These are phyloP conservation scores for Acipenser transmontanus DNA, from an alignment of 2,797 vertebrate species.

Conservation along the genomic window DNA sequence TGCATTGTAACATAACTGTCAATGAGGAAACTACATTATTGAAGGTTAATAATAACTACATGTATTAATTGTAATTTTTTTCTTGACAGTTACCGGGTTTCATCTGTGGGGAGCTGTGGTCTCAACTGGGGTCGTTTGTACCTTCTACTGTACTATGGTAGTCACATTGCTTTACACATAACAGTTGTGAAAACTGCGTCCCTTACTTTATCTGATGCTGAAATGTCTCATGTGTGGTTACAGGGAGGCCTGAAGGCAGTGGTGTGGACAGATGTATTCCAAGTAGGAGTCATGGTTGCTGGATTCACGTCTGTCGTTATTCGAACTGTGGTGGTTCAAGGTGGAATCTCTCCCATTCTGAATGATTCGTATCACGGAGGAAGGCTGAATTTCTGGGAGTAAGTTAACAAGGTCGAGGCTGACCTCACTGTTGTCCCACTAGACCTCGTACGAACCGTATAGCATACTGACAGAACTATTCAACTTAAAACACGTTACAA, in stretches of 20 bases:
- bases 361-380: constrained; percentile 72
- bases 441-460: no score
- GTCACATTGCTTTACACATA: neutral
- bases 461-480: no score
- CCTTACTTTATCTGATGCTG: neutral
- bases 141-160: constrained; percentile 93
- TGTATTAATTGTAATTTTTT: no score
- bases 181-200: neutral
- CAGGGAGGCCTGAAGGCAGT: constrained; percentile 95
- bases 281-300: constrained; percentile 84
- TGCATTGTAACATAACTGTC: no score
- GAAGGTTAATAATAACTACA: no score
- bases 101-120: constrained; percentile 86
- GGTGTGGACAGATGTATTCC: constrained; percentile 95
- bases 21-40: no score
- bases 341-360: constrained; percentile 66
- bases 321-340: constrained; percentile 63
- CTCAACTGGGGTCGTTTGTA: constrained; percentile 87
- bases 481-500: no score
- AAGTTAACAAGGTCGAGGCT: constrained; percentile 39
- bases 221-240: neutral
- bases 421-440: no score
- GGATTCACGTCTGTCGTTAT: constrained; percentile 82
- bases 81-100: constrained; percentile 75
- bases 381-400: constrained; percentile 89